Evolutionary conservation across 2,888 invertebrate genomes (phyloP).

Genomic region (Lithosia quadra): DNA sequence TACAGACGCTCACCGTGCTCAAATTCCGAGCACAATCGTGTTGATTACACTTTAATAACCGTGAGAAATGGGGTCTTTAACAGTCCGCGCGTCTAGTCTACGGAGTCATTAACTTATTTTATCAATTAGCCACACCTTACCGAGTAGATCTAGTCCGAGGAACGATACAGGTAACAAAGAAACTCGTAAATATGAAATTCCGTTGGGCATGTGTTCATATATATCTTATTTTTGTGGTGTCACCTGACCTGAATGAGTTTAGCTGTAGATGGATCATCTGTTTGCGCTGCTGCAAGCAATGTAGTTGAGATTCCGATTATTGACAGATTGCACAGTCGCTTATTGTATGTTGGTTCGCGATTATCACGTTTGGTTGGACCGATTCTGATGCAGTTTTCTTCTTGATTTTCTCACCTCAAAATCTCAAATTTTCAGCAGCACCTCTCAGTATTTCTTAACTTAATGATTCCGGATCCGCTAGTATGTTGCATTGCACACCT

Average conservation of each 20-base stretch:
- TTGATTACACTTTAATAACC: not conserved
- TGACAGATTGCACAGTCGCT: too few species aligned
- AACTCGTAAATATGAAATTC: not conserved
- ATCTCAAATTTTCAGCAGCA: not conserved
- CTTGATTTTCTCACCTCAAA: too few species aligned
- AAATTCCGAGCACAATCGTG: not conserved
- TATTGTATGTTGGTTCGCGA: too few species aligned
- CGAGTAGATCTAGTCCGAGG: not conserved
- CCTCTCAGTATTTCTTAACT: not conserved
- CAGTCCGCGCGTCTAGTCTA: not conserved
- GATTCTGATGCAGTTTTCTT: too few species aligned
- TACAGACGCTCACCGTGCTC: not conserved
- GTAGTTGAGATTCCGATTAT: too few species aligned
- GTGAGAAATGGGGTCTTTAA: not conserved
- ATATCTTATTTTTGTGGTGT: too few species aligned
- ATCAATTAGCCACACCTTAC: not conserved
- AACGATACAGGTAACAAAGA: not conserved
- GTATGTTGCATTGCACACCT: not conserved
- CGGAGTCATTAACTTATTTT: slow-evolving; percentile 2
- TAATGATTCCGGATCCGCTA: too few species aligned
- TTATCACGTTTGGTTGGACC: too few species aligned
- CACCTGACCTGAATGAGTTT: too few species aligned
- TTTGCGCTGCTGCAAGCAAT: too few species aligned
- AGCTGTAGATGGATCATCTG: too few species aligned
- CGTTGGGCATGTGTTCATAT: too few species aligned